Percentiles rank a stretch among this genome's conserved stretches.
phyloP scores from a whole-genome alignment of 2,888 invertebrate genomes.

The Drosophila kokeensis region DNA sequence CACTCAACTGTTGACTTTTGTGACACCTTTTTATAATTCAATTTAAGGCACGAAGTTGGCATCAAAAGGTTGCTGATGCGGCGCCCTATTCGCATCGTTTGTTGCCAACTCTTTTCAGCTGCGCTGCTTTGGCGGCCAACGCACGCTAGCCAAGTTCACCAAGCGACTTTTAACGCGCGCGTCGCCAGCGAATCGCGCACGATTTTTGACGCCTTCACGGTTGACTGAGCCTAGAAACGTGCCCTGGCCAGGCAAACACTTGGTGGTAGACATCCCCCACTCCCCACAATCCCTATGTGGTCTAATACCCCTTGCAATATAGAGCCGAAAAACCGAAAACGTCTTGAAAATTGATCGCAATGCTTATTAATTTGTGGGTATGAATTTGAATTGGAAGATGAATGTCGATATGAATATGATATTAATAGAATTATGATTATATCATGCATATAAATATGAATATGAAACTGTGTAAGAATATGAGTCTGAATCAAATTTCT shows the following conservation, averaged over 20 bases:
- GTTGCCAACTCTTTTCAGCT: constrained; percentile 27
- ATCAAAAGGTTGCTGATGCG: constrained; percentile 65
- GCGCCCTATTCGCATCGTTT: constrained; percentile 30
- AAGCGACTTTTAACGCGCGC: constrained; percentile 55
- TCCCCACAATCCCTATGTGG: not conserved
- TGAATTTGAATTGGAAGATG: not conserved
- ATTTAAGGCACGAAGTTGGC: constrained; percentile 63
- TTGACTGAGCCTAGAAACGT: constrained; percentile 50
- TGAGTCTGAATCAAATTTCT: not conserved
- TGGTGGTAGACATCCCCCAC: not conserved
- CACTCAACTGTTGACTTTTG: constrained; percentile 62
- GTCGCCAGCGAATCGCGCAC: constrained; percentile 41
- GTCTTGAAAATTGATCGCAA: constrained; percentile 8
- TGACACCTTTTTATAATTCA: constrained; percentile 75
- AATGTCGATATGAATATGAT: not conserved
- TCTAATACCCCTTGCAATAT: constrained; percentile 4
- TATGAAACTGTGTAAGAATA: not conserved
- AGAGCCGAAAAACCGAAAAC: not conserved
- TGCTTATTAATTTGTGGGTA: constrained; percentile 3
- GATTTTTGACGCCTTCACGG: constrained; percentile 67
- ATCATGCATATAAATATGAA: not conserved
- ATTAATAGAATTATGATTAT: not conserved
- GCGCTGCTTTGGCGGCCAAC: not conserved
- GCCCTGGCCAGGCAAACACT: constrained; percentile 3
- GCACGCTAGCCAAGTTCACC: constrained; percentile 1